A percentile compares a stretch with the other conserved stretches of the same genome.
phyloP scores from a whole-genome alignment of 1,140 invertebrate genomes.

The Aphaenogaster ashmeadi region DNA sequence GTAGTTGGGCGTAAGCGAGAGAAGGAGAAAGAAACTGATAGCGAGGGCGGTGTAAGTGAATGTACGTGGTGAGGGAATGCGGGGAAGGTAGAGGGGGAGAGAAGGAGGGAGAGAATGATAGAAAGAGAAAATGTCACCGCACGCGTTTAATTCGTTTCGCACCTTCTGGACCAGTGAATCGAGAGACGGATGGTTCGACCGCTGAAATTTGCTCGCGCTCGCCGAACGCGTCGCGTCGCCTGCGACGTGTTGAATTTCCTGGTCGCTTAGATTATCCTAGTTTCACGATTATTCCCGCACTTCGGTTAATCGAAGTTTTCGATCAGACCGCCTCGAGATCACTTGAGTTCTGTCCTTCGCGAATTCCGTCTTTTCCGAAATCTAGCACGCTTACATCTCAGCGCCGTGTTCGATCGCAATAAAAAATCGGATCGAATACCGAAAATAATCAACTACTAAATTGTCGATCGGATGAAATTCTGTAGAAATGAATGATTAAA shows the following conservation, averaged over 20 bases:
- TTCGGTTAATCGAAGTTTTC: background rate
- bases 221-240: constrained; percentile 46
- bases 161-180: constrained; percentile 76
- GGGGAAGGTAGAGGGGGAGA: constrained; percentile 1
- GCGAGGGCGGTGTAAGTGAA: constrained; percentile 7
- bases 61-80: constrained; percentile 11
- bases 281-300: constrained; percentile 25
- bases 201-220: constrained; percentile 68
- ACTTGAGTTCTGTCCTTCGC: background rate
- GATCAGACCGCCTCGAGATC: constrained; percentile 7
- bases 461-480: background rate
- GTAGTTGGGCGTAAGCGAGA: constrained; percentile 38
- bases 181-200: constrained; percentile 71
- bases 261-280: constrained; percentile 18
- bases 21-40: constrained; percentile 33
- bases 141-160: constrained; percentile 80
- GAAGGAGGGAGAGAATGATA: background rate
- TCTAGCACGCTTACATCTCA: background rate
- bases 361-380: background rate
- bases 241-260: constrained; percentile 52
- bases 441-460: background rate
- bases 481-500: background rate
- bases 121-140: constrained; percentile 61
- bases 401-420: background rate
- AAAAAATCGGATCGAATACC: background rate